These are phyloP conservation scores for Stichopus horrens DNA, from an alignment of 53 echinoderm and acorn worm species.

Conservation along the genomic window DNA sequence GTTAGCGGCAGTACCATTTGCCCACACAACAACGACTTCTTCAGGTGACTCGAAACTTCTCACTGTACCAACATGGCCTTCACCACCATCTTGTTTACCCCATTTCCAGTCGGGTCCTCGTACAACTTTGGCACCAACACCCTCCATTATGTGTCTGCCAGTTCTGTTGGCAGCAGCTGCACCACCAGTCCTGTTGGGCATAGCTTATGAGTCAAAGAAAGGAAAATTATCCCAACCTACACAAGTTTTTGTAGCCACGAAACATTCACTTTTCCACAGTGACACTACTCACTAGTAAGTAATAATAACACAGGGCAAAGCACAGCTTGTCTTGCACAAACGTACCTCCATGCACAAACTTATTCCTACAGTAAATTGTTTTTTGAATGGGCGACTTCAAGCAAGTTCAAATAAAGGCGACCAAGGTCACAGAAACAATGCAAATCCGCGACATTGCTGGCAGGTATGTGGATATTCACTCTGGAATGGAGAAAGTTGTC, in stretches of 20 bases:
- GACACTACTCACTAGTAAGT: no score
- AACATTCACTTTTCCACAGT: no score
- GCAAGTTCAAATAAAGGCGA: conserved; percentile 37
- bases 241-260: background rate
- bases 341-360: background rate
- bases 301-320: background rate
- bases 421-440: conserved; percentile 6
- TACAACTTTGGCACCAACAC: conserved; percentile 96
- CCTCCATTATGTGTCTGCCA: conserved; percentile 94
- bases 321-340: background rate
- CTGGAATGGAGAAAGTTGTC: background rate
- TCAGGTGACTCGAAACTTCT: conserved; percentile 97
- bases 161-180: conserved; percentile 58
- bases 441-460: conserved; percentile 2
- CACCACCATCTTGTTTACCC: conserved; percentile 99
- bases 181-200: conserved; percentile 32
- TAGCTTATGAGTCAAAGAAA: background rate
- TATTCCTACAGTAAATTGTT: background rate
- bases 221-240: conserved; percentile 1
- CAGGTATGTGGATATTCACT: background rate
- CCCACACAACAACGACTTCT: conserved; percentile 99
- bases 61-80: conserved; percentile 98
- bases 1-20: conserved; percentile 98
- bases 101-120: conserved; percentile 99
- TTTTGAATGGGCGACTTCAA: conserved; percentile 18